These are phyloP conservation scores for Danio tinwini DNA, from an alignment of 2,797 vertebrate genomes.

Conservation along the genomic window DNA sequence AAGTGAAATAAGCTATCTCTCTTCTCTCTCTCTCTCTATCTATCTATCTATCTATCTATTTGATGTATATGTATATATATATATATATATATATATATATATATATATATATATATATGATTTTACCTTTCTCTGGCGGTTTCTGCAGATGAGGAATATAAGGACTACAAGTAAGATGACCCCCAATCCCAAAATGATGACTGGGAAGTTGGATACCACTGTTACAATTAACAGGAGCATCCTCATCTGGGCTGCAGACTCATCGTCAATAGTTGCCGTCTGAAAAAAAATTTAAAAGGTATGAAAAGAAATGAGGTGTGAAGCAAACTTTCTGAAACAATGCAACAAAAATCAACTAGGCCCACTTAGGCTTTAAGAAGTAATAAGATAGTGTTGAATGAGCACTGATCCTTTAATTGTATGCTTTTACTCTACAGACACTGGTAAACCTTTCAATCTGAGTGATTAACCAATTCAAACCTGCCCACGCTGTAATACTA, in stretches of 20 bases:
- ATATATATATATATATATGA: too few relatives aligned
- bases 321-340: not conserved
- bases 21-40: too few relatives aligned
- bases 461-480: too few relatives aligned
- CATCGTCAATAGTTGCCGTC: conserved; percentile 82
- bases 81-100: too few relatives aligned
- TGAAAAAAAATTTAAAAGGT: conserved; percentile 44
- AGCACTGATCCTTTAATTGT: too few relatives aligned
- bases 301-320: not conserved
- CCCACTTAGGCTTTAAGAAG: too few relatives aligned
- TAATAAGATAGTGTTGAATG: too few relatives aligned
- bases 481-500: too few relatives aligned
- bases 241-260: conserved; percentile 79
- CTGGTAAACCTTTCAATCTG: too few relatives aligned
- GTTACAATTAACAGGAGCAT: conserved; percentile 78
- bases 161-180: conserved; percentile 79
- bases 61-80: too few relatives aligned
- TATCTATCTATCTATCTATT: too few relatives aligned
- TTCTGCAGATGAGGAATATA: conserved; percentile 79
- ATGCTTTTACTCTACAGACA: too few relatives aligned
- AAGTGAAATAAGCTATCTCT: not conserved
- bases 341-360: not conserved
- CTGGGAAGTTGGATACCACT: conserved; percentile 80
- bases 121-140: conserved; percentile 82
- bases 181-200: conserved; percentile 81